Base-by-base conservation (phyloP, 2,888 invertebrate species). In the Tetragonisca angustula region DNA sequence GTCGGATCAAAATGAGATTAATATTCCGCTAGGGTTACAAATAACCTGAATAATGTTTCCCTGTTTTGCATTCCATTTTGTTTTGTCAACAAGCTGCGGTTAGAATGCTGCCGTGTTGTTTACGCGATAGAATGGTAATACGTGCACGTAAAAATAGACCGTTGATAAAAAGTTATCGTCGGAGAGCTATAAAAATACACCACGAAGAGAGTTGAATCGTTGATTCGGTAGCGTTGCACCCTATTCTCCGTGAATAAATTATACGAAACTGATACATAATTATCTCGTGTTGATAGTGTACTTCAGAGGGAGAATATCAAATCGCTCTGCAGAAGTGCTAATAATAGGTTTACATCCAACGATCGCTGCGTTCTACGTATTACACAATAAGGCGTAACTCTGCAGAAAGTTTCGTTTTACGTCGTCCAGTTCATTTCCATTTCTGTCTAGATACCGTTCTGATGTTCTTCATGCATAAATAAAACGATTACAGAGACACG, bases 51-150 rank as follows among this genome's bases (percentile, higher is more conserved):
- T 43, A 17, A 49, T 21, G 17, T 68, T 27, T 64, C 43, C 11
- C 5, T n/a, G 59, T 67, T 75, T 75, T 67, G 54, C 59, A 59
- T 67, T 32, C 19, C 64, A 36, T 27, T 67, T 65, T 43, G 36
- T 56, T 56, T 52, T 3, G 50, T 36, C 65, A 43, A 54, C 43
- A 19, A 1, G 27, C 17, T 56, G 73, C 32, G 62, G 50, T 64
- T 62, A 11, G 32, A 32, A n/a, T n/a, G 3, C 17, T 52, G n/a
- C n/a, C 62, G 17, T 36, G 13, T 64, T n/a, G n/a, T 62, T 64
- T n/a, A 17, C 32, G 3, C 19, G 36, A 11, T 15, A 27, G 49
- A n/a, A n/a, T 24, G 49, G 13, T 15, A 32, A 21, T 4, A 6
- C 9, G 21, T 4, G 6, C 4, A 27, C 6, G 3, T 52, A 9